A percentile compares a stretch with the other conserved stretches of the same genome.
These are phyloP conservation scores for Hypotaenidia philippensis DNA, from an alignment of 2,797 vertebrate genomes.

Conservation along the genomic window DNA sequence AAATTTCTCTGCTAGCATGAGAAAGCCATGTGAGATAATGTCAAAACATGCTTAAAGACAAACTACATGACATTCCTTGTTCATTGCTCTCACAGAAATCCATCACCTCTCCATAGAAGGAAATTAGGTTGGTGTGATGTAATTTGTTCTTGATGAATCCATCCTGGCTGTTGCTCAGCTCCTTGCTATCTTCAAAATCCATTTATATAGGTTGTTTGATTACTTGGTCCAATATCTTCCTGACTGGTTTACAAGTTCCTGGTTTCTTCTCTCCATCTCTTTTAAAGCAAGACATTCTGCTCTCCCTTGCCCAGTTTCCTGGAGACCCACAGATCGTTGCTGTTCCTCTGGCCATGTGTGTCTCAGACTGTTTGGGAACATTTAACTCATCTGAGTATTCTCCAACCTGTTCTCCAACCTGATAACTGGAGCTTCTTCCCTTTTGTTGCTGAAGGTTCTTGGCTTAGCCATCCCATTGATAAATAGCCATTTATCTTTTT, in stretches of 20 bases:
- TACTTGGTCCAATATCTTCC: not conserved
- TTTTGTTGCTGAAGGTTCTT: constrained; percentile 15
- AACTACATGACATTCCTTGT: not conserved
- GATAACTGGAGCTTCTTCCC: not conserved
- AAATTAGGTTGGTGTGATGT: not conserved
- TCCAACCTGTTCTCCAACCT: not conserved
- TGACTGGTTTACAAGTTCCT: not conserved
- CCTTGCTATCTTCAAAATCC: constrained; percentile 10
- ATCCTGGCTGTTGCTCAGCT: not conserved
- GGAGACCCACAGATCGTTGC: not conserved
- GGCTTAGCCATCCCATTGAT: not conserved
- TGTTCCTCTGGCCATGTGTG: not conserved
- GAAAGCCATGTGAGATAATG: constrained; percentile 39
- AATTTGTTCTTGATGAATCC: not conserved
- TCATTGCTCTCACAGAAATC: constrained; percentile 16
- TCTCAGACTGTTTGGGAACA: not conserved
- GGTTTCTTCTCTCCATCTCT: not conserved
- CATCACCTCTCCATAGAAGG: constrained; percentile 11
- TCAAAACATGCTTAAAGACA: constrained; percentile 35
- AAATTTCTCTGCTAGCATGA: constrained; percentile 24
- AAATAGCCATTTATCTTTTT: not conserved
- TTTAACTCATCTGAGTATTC: not conserved
- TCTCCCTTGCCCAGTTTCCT: not conserved
- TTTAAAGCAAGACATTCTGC: not conserved
- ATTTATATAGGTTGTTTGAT: not conserved